Evolutionary conservation across 2,113 vertebrate species (phyloP).

Genomic region (Callopanchax toddi): DNA sequence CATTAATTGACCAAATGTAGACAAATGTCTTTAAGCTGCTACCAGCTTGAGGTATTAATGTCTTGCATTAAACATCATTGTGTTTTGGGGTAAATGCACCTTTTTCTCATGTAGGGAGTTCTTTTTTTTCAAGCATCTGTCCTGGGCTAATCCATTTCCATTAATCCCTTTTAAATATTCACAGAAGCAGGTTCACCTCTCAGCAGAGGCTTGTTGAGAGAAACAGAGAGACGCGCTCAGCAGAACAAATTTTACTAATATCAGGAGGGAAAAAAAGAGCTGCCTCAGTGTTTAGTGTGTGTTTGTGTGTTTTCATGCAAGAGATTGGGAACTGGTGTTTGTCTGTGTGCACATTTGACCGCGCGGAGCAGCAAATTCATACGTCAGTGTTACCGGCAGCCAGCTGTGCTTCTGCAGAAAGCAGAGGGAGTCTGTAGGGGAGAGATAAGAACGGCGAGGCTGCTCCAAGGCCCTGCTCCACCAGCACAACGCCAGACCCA

Average conservation of each 20-base stretch:
- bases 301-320: conserved; percentile 29
- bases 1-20: no score
- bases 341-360: conserved; percentile 46
- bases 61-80: no score
- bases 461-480: conserved; percentile 70
- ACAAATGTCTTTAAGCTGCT: no score
- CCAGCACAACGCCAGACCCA: conserved; percentile 69
- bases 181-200: conserved; percentile 55
- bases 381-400: conserved; percentile 61
- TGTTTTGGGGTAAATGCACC: no score
- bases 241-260: conserved; percentile 72
- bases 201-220: conserved; percentile 26
- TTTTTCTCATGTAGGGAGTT: conserved; percentile 24
- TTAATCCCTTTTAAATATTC: conserved; percentile 63
- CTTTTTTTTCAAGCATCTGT: conserved; percentile 33
- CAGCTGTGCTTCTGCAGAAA: conserved; percentile 67
- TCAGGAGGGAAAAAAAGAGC: conserved; percentile 36
- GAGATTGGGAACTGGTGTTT: conserved; percentile 39
- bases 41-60: no score
- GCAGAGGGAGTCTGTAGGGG: conserved; percentile 72
- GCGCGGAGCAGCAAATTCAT: conserved; percentile 45
- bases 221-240: conserved; percentile 36
- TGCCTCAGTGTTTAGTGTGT: conserved; percentile 40
- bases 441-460: conserved; percentile 72
- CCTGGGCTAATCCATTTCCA: conserved; percentile 56